Evolutionary conservation across 2,113 vertebrate species (phyloP).

Genomic region (Sinocyclocheilus anophthalmus): DNA sequence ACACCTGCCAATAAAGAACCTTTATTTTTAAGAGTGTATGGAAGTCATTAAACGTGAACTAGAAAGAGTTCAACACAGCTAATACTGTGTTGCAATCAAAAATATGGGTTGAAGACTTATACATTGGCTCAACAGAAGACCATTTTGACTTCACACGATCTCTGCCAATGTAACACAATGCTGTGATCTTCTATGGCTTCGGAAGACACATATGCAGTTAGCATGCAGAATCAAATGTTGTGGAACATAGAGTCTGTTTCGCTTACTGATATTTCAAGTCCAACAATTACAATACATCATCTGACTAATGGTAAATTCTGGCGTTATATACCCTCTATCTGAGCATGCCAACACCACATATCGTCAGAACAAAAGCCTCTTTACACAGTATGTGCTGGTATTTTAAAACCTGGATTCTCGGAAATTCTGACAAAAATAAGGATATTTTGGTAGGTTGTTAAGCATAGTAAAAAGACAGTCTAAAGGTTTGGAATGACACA

Average conservation of each 20-base stretch:
- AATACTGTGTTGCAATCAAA: neutral
- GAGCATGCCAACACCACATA: neutral
- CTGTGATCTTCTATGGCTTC: neutral
- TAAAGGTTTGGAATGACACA: no score
- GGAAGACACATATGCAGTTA: neutral
- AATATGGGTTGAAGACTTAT: neutral
- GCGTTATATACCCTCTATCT: neutral
- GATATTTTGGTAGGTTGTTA: no score
- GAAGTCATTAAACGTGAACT: neutral
- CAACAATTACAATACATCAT: slow-evolving; percentile 1
- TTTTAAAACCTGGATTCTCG: neutral
- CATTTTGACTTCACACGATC: slow-evolving; percentile 11
- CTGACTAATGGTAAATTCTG: slow-evolving; percentile 1
- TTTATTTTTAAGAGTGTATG: neutral
- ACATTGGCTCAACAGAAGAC: neutral
- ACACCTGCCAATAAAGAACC: neutral
- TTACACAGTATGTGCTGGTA: slow-evolving; percentile 2
- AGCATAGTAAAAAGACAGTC: no score
- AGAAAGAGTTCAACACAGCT: neutral
- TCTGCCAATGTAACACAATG: neutral
- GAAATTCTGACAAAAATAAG: no score
- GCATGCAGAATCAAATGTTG: slow-evolving; percentile 4
- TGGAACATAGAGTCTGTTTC: neutral
- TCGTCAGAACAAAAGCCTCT: neutral
- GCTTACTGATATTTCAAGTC: neutral